Evolutionary conservation across 2,888 invertebrate genomes (phyloP).

Genomic region (Lasioglossum vierecki): DNA sequence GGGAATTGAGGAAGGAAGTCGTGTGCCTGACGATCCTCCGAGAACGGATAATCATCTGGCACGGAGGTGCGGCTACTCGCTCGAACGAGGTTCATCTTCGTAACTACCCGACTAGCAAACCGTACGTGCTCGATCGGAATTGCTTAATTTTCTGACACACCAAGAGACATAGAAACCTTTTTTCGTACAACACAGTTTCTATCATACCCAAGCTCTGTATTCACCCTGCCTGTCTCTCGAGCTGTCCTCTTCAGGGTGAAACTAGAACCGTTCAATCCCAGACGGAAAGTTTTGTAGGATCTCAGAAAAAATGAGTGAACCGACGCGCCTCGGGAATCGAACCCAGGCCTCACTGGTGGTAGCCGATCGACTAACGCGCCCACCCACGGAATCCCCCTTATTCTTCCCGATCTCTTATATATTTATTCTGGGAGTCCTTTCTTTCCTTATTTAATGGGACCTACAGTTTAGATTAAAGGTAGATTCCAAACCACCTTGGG

Average conservation of each 20-base stretch:
- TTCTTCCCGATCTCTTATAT: no score
- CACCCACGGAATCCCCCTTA: no score
- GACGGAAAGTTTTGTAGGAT: not conserved
- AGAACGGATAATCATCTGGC: slow-evolving; percentile 65
- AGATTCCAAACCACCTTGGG: no score
- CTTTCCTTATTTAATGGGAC: no score
- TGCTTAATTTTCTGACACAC: slow-evolving; percentile 50
- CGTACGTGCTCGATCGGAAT: slow-evolving; percentile 60
- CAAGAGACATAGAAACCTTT: not conserved
- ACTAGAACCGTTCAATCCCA: not conserved
- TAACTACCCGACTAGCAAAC: slow-evolving; percentile 52
- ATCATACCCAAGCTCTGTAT: not conserved
- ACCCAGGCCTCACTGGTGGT: no score
- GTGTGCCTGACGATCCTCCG: slow-evolving; percentile 62
- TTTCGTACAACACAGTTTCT: no score
- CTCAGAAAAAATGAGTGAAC: no score
- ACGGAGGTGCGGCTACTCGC: slow-evolving; percentile 64
- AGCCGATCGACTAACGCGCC: no score
- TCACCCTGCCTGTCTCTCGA: not conserved
- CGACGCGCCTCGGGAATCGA: no score
- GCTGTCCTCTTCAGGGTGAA: not conserved
- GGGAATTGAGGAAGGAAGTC: slow-evolving; percentile 76
- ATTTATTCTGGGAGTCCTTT: no score
- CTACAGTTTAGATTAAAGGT: no score
- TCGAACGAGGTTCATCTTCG: slow-evolving; percentile 59